A percentile compares a stretch with the other conserved stretches of the same genome.
These are phyloP conservation scores for Hesperia comma DNA, from an alignment of 2,888 invertebrate genomes.

Conservation along the genomic window DNA sequence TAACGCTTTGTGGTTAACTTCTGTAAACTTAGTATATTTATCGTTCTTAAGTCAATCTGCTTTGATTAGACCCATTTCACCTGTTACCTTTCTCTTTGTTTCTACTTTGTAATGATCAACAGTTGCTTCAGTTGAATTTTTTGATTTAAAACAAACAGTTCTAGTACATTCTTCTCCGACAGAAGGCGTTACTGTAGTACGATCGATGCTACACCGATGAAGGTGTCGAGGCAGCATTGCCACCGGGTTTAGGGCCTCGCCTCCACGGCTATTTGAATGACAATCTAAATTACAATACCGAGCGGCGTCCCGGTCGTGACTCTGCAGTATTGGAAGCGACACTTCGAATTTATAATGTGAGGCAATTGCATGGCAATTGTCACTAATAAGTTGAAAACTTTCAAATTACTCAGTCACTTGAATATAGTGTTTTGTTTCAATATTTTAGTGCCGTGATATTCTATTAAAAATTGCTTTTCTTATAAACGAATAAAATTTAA, in stretches of 20 bases:
- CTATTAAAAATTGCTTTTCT: too few species aligned
- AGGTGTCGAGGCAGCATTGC: constrained; percentile 79
- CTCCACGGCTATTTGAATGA: constrained; percentile 72
- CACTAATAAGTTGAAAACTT: constrained; percentile 20
- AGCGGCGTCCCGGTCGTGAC: constrained; percentile 75
- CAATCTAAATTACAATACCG: constrained; percentile 77
- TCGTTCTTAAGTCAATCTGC: background rate
- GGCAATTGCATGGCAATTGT: constrained; percentile 56
- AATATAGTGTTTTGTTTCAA: background rate
- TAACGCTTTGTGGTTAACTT: constrained; percentile 21
- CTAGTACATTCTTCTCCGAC: constrained; percentile 15
- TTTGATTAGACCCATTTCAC: background rate
- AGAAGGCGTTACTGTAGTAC: constrained; percentile 27
- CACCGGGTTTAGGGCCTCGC: constrained; percentile 68
- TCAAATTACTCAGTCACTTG: background rate
- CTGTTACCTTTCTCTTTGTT: background rate
- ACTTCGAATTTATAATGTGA: constrained; percentile 58
- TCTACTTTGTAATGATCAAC: too few species aligned
- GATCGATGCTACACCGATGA: constrained; percentile 44
- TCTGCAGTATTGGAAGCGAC: constrained; percentile 59
- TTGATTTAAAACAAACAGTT: constrained; percentile 14
- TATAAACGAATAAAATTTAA: too few species aligned
- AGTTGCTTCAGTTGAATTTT: background rate
- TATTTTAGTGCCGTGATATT: background rate
- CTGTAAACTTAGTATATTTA: background rate